Evolutionary conservation across 2,888 invertebrate species (phyloP), one percentile per base, ranked within the genome.

Genomic region (Heliconius ethilla): DNA sequence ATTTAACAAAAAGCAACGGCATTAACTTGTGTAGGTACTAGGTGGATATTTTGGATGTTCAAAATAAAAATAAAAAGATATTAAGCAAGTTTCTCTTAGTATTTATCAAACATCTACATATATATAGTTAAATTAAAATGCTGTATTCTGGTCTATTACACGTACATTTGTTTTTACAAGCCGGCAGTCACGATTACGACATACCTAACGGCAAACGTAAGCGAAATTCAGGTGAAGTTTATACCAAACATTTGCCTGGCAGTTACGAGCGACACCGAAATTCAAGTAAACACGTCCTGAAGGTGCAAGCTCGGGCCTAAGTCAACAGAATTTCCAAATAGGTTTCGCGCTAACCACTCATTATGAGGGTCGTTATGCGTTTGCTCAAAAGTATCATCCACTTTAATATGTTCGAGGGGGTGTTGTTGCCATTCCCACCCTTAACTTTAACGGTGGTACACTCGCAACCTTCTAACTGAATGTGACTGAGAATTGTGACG

Each of bases 301-400:
- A 75, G 78, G 76, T 76, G 78, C 74, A 72, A 72, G 55, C 80
- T 73, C 70, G 70, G 29, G 55, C 78, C 80, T 78, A 78, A 80
- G 75, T 75, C 62, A 80, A 80, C 80, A 78, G 67, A 75, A 72
- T 66, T 77, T 70, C 40, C 67, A 75, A 78, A 76, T 76, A 76
- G 67, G 67, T 62, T 76, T 70, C 63, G 63, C 77, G 72, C 72
- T 67, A 63, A 69, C 79, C 78, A 75, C 81, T 77, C 80, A 75
- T 81, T 79, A 81, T 51, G 70, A 70, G 77, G 75, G 77, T 78
- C 75, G 77, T 74, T 79, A 75, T 70, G 76, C 75, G 69, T 78
- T 80, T 76, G 75, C 78, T 70, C 22, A 77, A 74, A 70, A 75
- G 70, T 77, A 70, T 75, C 72, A 77, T 77, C 75, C 70, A 70